phyloP scores from a whole-genome alignment of 2,888 invertebrate genomes.

The Ichneumon xanthorius region DNA sequence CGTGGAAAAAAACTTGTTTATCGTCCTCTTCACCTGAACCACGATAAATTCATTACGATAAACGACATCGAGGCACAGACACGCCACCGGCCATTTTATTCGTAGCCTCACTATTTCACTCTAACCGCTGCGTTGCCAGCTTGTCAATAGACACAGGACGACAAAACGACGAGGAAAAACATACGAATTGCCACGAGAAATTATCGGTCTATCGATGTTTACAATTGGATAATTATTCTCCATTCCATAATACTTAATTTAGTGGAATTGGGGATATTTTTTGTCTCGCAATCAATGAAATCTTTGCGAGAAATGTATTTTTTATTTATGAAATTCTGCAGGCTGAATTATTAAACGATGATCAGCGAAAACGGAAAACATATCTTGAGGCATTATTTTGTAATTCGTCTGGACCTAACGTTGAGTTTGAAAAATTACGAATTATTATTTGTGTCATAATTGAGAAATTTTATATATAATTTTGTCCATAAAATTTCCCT shows the following conservation, averaged over 20 bases:
- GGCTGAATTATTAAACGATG: not conserved
- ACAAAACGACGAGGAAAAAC: not conserved
- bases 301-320: not conserved
- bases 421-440: not conserved
- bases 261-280: not conserved
- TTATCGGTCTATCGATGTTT: not conserved
- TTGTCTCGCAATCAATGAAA: not conserved
- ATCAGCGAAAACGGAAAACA: not conserved
- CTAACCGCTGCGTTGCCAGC: constrained; percentile 41
- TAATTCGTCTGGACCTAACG: not conserved
- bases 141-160: constrained; percentile 21
- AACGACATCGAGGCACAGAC: constrained; percentile 74
- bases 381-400: not conserved
- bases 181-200: not conserved
- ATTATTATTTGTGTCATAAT: not conserved
- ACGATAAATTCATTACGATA: constrained; percentile 66
- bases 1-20: not conserved
- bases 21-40: constrained; percentile 30
- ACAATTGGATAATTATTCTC: not conserved
- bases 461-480: not conserved
- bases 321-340: not conserved
- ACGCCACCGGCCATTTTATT: constrained; percentile 83
- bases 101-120: constrained; percentile 50
- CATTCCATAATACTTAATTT: not conserved
- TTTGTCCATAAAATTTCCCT: constrained; percentile 2